Percentiles rank a stretch among this genome's conserved stretches.
phyloP scores from a whole-genome alignment of 2,797 vertebrate species.

The Setipinna tenuifilis region DNA sequence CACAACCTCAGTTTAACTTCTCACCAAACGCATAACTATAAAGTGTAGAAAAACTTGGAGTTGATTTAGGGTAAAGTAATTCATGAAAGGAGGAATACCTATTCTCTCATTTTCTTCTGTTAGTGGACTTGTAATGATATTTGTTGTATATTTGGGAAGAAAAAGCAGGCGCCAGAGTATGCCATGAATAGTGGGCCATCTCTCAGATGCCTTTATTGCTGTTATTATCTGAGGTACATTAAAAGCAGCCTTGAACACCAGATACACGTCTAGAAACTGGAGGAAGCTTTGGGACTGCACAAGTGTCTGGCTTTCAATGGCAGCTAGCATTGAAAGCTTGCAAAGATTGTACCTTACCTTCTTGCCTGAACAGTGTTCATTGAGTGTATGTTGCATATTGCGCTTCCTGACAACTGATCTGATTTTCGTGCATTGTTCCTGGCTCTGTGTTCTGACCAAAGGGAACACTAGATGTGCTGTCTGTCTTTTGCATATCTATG shows the following conservation, averaged over 20 bases:
- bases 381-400: background rate
- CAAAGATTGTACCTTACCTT: background rate
- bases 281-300: background rate
- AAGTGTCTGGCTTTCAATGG: background rate
- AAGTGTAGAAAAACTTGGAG: too few relatives aligned
- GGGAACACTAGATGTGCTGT: background rate
- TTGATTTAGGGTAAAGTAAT: too few relatives aligned
- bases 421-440: background rate
- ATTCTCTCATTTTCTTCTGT: too few relatives aligned
- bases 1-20: too few relatives aligned
- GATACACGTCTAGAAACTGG: background rate
- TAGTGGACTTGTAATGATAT: background rate
- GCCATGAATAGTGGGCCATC: background rate
- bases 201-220: background rate
- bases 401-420: background rate
- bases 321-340: background rate
- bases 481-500: background rate
- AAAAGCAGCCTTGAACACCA: background rate
- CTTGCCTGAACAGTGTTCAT: background rate
- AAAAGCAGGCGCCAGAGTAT: background rate
- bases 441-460: background rate
- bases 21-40: too few relatives aligned
- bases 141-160: background rate
- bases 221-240: background rate
- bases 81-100: too few relatives aligned